Conservation (phyloP, 2,113 vertebrate species). For the Zosterops lateralis region DNA sequence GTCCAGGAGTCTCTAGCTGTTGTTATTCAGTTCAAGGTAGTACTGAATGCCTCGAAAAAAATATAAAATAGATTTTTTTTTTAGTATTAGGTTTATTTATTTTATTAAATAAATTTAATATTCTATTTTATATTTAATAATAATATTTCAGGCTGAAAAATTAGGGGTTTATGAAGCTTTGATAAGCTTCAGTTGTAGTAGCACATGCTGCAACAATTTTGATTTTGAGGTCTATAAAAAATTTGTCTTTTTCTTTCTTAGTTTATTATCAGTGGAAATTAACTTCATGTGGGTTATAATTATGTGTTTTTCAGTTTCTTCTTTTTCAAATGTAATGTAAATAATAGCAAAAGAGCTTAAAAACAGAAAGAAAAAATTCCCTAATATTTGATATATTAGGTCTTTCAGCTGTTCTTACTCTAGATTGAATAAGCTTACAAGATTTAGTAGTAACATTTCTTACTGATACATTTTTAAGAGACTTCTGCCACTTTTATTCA, state of each 20-base stretch:
- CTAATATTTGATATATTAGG: neutral
- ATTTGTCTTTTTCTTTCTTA: neutral
- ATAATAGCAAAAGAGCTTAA: neutral
- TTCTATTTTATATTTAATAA: neutral
- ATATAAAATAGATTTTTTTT: neutral
- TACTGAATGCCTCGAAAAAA: neutral
- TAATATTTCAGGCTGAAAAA: neutral
- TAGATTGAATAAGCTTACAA: neutral
- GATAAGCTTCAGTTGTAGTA: neutral
- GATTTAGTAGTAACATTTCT: neutral
- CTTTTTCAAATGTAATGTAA: neutral
- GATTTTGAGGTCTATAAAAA: neutral
- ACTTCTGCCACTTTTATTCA: neutral
- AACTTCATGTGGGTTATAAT: neutral
- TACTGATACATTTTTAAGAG: neutral
- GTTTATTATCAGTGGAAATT: neutral
- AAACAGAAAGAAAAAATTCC: neutral
- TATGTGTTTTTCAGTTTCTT: neutral
- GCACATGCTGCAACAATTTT: neutral
- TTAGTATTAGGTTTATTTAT: neutral
- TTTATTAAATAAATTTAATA: neutral
- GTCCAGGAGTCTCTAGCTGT: fast-evolving
- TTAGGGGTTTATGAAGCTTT: neutral
- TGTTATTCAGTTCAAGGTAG: neutral
- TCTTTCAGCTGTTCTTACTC: neutral